A percentile compares a stretch with the other conserved stretches of the same genome.
Conservation (phyloP, 2,888 invertebrate genomes). For the Ormyrus thymus region DNA sequence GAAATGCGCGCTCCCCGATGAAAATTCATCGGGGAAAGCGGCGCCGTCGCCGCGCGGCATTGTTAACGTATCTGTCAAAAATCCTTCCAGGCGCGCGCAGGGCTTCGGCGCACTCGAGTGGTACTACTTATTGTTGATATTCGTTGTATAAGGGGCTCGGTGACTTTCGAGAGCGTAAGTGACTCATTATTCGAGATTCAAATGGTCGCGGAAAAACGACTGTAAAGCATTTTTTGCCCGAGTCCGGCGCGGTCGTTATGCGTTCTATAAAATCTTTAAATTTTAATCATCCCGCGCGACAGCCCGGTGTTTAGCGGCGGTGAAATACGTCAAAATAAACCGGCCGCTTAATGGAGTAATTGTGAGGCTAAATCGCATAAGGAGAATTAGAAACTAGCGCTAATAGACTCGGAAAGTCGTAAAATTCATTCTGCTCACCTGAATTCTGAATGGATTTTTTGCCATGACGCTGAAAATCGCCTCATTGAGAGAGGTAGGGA, state of each 20-base stretch:
- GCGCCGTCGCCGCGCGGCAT: neutral
- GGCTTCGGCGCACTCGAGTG: neutral
- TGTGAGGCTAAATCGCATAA: too few species aligned
- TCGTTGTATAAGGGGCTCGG: neutral
- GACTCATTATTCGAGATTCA: conserved; percentile 4
- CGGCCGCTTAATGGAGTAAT: neutral
- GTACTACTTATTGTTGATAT: conserved; percentile 8
- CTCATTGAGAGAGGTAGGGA: neutral
- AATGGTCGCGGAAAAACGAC: neutral
- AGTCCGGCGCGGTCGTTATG: too few species aligned
- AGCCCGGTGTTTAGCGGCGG: neutral
- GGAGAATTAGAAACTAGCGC: too few species aligned
- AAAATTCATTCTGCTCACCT: too few species aligned
- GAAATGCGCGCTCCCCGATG: neutral
- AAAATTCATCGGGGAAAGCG: conserved; percentile 16
- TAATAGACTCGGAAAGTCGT: too few species aligned
- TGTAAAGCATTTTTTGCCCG: neutral
- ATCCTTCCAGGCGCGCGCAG: neutral
- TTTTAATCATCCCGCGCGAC: too few species aligned
- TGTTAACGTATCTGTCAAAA: neutral
- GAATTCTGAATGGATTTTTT: too few species aligned
- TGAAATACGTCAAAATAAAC: neutral
- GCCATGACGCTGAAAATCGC: too few species aligned
- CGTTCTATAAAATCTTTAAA: too few species aligned
- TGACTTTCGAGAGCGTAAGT: conserved; percentile 25